These are phyloP conservation scores for Alligator mississippiensis DNA, from an alignment of 2,113 vertebrate species.

Conservation along the genomic window DNA sequence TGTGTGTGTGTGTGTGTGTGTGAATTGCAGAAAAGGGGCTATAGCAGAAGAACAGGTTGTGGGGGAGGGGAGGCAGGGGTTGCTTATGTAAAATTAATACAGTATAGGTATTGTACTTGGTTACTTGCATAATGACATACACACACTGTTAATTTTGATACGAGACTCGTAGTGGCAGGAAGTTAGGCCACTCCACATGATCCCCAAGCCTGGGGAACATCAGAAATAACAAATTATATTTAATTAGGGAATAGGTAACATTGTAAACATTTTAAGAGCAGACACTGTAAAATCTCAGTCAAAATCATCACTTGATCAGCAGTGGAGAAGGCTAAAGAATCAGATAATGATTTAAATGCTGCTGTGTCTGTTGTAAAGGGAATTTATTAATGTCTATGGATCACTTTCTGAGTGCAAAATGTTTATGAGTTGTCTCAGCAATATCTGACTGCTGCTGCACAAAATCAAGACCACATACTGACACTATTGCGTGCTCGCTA, in stretches of 20 bases:
- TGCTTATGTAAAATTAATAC: too few relatives aligned
- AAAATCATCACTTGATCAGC: not conserved
- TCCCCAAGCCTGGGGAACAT: not conserved
- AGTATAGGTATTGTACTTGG: too few relatives aligned
- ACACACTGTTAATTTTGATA: too few relatives aligned
- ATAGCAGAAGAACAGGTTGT: too few relatives aligned
- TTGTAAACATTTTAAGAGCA: not conserved
- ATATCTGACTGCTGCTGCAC: not conserved
- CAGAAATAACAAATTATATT: rapidly evolving
- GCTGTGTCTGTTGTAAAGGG: not conserved
- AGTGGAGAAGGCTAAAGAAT: not conserved
- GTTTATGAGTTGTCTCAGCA: not conserved
- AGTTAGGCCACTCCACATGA: not conserved
- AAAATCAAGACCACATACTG: not conserved
- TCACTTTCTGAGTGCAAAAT: not conserved
- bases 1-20: too few relatives aligned
- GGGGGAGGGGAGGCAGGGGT: too few relatives aligned
- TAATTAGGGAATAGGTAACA: not conserved
- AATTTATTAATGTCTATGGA: not conserved
- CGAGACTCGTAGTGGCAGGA: too few relatives aligned
- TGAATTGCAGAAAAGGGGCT: too few relatives aligned
- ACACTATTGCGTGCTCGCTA: not conserved
- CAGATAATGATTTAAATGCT: not conserved
- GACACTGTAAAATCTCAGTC: not conserved
- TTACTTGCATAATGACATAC: too few relatives aligned